phyloP scores from a whole-genome alignment of 1,140 invertebrate genomes.

The Chlorops oryzae region DNA sequence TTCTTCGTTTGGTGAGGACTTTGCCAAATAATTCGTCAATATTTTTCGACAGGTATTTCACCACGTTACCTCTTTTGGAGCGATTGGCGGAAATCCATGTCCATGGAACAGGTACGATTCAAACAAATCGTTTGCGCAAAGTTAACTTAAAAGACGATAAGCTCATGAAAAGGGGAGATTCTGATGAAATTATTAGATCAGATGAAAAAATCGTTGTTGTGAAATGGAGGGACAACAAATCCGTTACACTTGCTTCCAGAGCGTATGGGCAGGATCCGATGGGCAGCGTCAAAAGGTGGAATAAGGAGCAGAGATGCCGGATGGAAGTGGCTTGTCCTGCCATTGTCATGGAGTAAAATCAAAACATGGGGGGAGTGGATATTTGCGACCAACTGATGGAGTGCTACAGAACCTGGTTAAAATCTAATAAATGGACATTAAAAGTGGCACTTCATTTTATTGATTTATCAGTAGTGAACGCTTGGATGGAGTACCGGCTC shows the following conservation, averaged over 20 bases:
- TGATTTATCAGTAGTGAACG: background rate
- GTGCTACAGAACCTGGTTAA: background rate
- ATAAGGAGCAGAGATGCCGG: constrained; percentile 1
- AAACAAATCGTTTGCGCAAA: too few relatives aligned
- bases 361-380: background rate
- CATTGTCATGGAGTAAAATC: background rate
- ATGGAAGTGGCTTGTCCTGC: background rate
- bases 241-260: too few relatives aligned
- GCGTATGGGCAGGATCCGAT: background rate
- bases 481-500: constrained; percentile 1
- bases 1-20: too few relatives aligned
- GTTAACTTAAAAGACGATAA: too few relatives aligned
- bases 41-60: too few relatives aligned
- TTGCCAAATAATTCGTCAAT: too few relatives aligned
- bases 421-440: background rate
- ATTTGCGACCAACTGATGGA: background rate
- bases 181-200: too few relatives aligned
- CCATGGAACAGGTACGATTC: background rate
- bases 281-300: background rate
- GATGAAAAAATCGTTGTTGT: too few relatives aligned
- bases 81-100: background rate
- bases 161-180: too few relatives aligned
- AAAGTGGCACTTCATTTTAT: background rate
- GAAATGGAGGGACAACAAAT: too few relatives aligned
- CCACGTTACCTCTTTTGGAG: background rate